A percentile compares a stretch with the other conserved stretches of the same genome.
These are phyloP conservation scores for Meiosimyza platycephala DNA, from an alignment of 2,888 invertebrate genomes.

Conservation along the genomic window DNA sequence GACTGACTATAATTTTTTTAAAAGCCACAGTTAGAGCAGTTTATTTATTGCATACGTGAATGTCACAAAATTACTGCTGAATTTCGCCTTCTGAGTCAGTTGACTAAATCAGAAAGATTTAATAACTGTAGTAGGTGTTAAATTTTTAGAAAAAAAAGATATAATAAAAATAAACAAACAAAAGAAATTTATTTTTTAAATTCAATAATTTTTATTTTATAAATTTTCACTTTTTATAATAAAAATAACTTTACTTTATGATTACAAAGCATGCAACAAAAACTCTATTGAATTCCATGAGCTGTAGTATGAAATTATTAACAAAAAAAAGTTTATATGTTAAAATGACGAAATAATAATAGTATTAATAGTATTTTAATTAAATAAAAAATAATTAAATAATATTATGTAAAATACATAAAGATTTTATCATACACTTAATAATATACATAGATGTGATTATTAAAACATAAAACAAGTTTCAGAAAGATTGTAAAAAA, in stretches of 20 bases:
- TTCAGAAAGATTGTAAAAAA: too few relatives aligned
- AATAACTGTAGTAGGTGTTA: too few relatives aligned
- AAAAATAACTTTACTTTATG: conserved; percentile 9
- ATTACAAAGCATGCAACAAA: conserved; percentile 28
- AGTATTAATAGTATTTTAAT: background rate
- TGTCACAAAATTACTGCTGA: too few relatives aligned
- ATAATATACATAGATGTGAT: too few relatives aligned
- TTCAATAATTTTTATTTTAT: conserved; percentile 26
- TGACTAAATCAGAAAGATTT: too few relatives aligned
- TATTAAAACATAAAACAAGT: too few relatives aligned
- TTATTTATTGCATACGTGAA: too few relatives aligned
- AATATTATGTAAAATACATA: conserved; percentile 24
- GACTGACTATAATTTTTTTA: too few relatives aligned
- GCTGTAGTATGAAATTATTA: background rate
- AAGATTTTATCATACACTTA: conserved; percentile 18
- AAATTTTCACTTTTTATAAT: conserved; percentile 24
- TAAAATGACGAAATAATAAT: conserved; percentile 16
- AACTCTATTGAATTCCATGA: background rate
- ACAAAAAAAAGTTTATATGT: conserved; percentile 14
- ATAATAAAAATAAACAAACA: background rate
- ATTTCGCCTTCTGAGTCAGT: too few relatives aligned
- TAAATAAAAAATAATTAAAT: conserved; percentile 11
- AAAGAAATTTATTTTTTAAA: conserved; percentile 22
- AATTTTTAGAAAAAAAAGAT: background rate
- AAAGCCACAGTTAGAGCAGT: too few relatives aligned